phyloP scores from a whole-genome alignment of 2,888 invertebrate genomes.

The Clistopyga incitator region DNA sequence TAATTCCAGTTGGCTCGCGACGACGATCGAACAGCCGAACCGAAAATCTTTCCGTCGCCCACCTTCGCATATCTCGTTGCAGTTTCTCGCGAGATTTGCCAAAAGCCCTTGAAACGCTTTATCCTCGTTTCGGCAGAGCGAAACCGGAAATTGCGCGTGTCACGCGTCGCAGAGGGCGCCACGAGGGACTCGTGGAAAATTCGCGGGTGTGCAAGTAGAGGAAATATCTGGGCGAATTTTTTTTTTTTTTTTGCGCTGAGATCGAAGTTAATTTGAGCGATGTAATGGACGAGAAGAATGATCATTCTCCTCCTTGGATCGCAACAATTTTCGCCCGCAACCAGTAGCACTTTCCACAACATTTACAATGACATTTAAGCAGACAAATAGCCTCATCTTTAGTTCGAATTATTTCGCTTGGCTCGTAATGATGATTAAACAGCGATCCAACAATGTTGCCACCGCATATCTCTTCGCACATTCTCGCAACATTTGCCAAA shows the following conservation, averaged over 20 bases:
- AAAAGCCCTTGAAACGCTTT: constrained; percentile 52
- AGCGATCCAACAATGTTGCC: background rate
- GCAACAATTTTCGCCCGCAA: no score
- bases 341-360: background rate
- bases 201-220: background rate
- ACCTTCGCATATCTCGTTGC: constrained; percentile 24
- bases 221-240: no score
- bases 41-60: background rate
- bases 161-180: constrained; percentile 48
- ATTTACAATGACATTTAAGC: background rate
- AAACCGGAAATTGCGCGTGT: constrained; percentile 56
- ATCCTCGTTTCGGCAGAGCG: constrained; percentile 33
- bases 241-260: no score
- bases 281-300: no score
- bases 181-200: background rate
- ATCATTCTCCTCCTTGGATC: no score
- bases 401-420: constrained; percentile 22
- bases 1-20: constrained; percentile 32
- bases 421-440: background rate
- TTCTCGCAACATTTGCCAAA: constrained; percentile 42
- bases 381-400: background rate
- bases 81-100: constrained; percentile 35
- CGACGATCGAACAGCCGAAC: background rate
- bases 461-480: constrained; percentile 18
- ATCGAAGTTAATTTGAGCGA: no score